These are phyloP conservation scores for Siniperca knerii DNA, from an alignment of 2,113 vertebrate species.

Conservation along the genomic window DNA sequence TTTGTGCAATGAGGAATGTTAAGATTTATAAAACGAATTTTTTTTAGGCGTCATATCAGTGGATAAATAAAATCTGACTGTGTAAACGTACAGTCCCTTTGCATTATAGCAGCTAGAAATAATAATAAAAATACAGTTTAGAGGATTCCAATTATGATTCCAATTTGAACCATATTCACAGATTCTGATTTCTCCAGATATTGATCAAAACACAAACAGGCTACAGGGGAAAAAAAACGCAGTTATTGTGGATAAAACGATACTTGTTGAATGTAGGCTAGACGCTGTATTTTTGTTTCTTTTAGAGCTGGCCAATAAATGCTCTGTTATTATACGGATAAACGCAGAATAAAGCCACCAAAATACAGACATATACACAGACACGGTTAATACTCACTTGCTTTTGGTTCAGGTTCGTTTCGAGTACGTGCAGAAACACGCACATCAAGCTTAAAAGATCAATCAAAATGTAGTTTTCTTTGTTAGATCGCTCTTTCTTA, in stretches of 20 bases:
- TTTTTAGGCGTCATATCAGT: conserved; percentile 10
- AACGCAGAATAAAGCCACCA: conserved; percentile 61
- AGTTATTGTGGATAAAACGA: conserved; percentile 58
- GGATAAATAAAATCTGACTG: conserved; percentile 1
- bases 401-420: conserved; percentile 78
- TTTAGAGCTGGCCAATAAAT: conserved; percentile 30
- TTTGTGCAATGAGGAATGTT: conserved; percentile 52
- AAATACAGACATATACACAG: conserved; percentile 69
- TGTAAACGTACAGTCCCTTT: conserved; percentile 9
- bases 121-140: not conserved
- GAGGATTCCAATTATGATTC: conserved; percentile 2
- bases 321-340: conserved; percentile 25
- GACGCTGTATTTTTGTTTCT: conserved; percentile 27
- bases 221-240: conserved; percentile 9
- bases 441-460: conserved; percentile 76
- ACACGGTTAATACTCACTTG: conserved; percentile 84
- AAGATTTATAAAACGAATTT: conserved; percentile 14
- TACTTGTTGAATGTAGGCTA: conserved; percentile 84
- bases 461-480: conserved; percentile 78
- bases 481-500: conserved; percentile 65
- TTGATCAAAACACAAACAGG: conserved; percentile 35
- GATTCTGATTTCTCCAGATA: conserved; percentile 19
- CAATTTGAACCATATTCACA: conserved; percentile 8
- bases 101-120: not conserved
- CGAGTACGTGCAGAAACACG: conserved; percentile 76